These are phyloP conservation scores for Himalopsyche kuldschensis DNA, from an alignment of 2,888 invertebrate genomes.

Conservation along the genomic window DNA sequence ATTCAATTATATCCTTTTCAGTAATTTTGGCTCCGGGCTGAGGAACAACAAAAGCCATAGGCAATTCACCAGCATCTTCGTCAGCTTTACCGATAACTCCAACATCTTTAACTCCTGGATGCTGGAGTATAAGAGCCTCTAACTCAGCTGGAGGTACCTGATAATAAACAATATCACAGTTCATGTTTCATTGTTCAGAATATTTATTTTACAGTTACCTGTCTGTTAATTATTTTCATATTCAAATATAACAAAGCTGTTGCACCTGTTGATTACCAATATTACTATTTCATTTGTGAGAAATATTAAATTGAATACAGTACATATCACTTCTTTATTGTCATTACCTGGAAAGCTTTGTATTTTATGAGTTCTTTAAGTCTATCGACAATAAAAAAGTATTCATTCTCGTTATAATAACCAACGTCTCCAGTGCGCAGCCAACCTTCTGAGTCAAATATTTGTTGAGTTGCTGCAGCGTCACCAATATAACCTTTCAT, in stretches of 20 bases:
- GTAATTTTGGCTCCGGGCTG: constrained; percentile 56
- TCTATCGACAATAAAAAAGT: constrained; percentile 80
- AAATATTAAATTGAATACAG: not conserved
- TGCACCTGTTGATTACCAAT: not conserved
- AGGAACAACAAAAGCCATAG: constrained; percentile 73
- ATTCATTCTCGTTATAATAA: constrained; percentile 75
- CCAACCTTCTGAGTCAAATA: constrained; percentile 75
- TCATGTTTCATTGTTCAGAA: too few species aligned
- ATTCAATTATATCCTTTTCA: constrained; percentile 60
- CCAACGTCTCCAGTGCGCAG: constrained; percentile 80
- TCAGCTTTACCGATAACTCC: constrained; percentile 80
- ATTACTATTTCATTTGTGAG: not conserved
- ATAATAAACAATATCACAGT: too few species aligned
- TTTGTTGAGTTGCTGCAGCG: constrained; percentile 60
- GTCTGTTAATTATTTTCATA: too few species aligned
- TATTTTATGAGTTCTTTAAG: constrained; percentile 90
- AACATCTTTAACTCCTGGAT: constrained; percentile 72
- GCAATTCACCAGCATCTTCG: constrained; percentile 72
- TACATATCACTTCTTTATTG: not conserved
- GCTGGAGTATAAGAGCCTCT: constrained; percentile 74
- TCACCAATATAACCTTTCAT: constrained; percentile 86
- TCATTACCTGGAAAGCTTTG: constrained; percentile 80
- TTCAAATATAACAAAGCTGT: too few species aligned
- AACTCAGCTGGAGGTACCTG: constrained; percentile 84
- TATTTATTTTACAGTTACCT: too few species aligned